A percentile compares a stretch with the other conserved stretches of the same genome.
Evolutionary conservation across 2,797 vertebrate genomes (phyloP).

Genomic region (Muraenolepis orangiensis): DNA sequence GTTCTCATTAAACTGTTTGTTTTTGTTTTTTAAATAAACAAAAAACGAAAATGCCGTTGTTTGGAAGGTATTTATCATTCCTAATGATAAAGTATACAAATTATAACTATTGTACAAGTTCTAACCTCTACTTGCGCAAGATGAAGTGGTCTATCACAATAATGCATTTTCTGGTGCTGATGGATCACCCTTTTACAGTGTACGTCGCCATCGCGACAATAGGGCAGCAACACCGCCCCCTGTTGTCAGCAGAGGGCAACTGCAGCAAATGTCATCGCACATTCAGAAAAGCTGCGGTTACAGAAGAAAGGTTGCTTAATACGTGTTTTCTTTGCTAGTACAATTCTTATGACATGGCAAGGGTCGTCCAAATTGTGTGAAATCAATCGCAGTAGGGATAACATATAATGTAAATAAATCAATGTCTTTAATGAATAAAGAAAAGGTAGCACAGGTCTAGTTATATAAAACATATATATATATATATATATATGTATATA

Average conservation of each 20-base stretch:
- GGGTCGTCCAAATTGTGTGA: neutral
- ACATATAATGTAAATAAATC: neutral
- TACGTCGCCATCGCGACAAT: constrained; percentile 82
- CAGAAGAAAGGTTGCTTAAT: no score
- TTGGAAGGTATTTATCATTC: neutral
- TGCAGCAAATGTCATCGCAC: neutral
- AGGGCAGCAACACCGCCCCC: constrained; percentile 85
- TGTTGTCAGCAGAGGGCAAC: constrained; percentile 53
- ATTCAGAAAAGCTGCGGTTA: no score
- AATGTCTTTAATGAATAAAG: no score
- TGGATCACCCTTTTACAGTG: constrained; percentile 75
- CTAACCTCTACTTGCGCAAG: neutral
- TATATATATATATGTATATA: no score
- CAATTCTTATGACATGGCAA: neutral
- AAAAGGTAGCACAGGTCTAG: no score
- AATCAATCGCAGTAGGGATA: neutral
- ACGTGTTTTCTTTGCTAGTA: neutral
- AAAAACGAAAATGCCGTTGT: neutral
- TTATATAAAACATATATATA: no score
- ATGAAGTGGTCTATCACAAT: neutral
- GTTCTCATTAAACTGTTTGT: neutral
- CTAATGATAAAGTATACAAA: neutral
- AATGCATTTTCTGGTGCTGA: constrained; percentile 61
- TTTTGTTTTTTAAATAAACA: no score
- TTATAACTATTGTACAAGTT: no score